Evolutionary conservation across 1,140 invertebrate genomes (phyloP).

Genomic region (Condylostylus longicornis): DNA sequence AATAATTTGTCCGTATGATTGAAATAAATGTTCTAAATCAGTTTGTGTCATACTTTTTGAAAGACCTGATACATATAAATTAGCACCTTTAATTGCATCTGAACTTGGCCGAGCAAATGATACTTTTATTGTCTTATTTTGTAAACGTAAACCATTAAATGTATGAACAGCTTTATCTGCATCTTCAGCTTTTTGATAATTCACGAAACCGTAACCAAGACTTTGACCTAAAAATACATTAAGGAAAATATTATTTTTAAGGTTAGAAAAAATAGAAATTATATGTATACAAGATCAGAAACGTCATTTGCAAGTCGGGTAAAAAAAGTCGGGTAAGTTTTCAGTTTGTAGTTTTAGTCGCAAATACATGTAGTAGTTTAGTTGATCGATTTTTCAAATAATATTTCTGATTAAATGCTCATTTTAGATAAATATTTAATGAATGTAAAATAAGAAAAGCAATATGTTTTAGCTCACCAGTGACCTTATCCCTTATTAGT

Average conservation of each 20-base stretch:
- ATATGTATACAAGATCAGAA: neutral
- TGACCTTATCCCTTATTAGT: slow-evolving; percentile 69
- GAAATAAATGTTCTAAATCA: slow-evolving; percentile 62
- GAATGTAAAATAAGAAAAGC: neutral
- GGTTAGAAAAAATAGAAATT: neutral
- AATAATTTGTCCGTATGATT: slow-evolving; percentile 61
- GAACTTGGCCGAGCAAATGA: slow-evolving; percentile 69
- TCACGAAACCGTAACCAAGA: slow-evolving; percentile 73
- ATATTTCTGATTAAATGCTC: neutral
- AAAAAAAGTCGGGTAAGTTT: too few species aligned
- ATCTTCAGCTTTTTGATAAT: slow-evolving; percentile 60
- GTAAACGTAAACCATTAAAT: slow-evolving; percentile 59
- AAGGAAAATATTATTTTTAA: neutral
- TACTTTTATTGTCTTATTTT: slow-evolving; percentile 78
- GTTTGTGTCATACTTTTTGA: slow-evolving; percentile 65
- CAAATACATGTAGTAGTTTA: neutral
- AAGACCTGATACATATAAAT: slow-evolving; percentile 67
- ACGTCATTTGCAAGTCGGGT: too few species aligned
- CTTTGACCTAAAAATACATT: slow-evolving; percentile 55
- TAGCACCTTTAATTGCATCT: slow-evolving; percentile 71
- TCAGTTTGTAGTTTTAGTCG: neutral
- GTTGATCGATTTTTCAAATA: neutral
- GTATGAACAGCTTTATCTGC: slow-evolving; percentile 66
- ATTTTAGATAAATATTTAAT: neutral
- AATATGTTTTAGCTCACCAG: slow-evolving; percentile 36